phyloP scores from a whole-genome alignment of 2,113 vertebrate species.

The Leucopternis melanops region DNA sequence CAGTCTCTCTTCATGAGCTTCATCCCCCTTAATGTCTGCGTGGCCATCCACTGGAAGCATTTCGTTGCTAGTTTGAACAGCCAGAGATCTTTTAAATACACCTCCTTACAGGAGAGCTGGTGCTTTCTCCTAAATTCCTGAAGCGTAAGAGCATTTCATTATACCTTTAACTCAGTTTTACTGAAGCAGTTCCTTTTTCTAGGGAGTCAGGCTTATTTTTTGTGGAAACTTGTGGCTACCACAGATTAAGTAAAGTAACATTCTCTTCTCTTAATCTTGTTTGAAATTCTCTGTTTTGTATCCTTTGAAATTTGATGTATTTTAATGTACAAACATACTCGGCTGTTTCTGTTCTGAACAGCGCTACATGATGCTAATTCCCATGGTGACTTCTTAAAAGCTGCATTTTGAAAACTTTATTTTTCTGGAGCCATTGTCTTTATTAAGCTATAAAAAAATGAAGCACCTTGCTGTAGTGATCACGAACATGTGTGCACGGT shows the following conservation, averaged over 20 bases:
- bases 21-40: not conserved
- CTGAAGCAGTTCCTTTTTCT: not conserved
- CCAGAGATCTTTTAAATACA: not conserved
- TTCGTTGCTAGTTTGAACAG: not conserved
- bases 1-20: not conserved
- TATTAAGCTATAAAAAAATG: not conserved
- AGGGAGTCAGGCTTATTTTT: not conserved
- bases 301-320: not conserved
- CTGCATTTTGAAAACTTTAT: not conserved
- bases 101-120: not conserved
- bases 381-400: not conserved
- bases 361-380: not conserved
- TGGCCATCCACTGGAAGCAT: not conserved
- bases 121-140: not conserved
- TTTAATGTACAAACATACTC: not conserved
- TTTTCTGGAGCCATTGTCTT: not conserved
- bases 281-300: not conserved
- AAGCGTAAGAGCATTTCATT: not conserved
- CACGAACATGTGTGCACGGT: not conserved
- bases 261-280: not conserved
- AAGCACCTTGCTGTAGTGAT: not conserved
- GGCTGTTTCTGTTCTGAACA: not conserved
- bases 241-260: not conserved
- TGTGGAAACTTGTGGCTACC: not conserved
- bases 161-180: not conserved